Percentiles rank a stretch among this genome's conserved stretches.
phyloP scores from a whole-genome alignment of 1,140 invertebrate genomes.

The Sycophaga agraensis region DNA sequence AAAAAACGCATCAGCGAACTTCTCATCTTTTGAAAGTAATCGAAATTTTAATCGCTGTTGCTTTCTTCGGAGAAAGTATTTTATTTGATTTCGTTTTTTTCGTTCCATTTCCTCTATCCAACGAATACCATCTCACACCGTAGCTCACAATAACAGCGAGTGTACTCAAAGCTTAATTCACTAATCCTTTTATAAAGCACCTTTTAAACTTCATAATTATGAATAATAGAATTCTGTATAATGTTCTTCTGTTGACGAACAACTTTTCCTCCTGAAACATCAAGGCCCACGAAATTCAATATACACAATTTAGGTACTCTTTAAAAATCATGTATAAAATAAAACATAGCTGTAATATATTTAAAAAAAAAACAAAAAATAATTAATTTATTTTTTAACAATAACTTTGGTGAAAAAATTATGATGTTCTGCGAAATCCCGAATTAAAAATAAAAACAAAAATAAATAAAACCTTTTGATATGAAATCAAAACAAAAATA shows the following conservation, averaged over 20 bases:
- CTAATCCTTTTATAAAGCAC: constrained; percentile 1
- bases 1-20: constrained; percentile 5
- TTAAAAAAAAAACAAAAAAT: not conserved
- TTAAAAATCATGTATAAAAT: no score
- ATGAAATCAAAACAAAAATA: not conserved
- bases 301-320: not conserved
- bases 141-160: constrained; percentile 31
- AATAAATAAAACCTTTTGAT: constrained; percentile 13
- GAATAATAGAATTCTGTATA: not conserved
- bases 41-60: not conserved
- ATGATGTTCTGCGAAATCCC: not conserved
- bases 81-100: constrained; percentile 16
- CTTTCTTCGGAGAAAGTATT: not conserved
- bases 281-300: constrained; percentile 1
- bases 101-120: constrained; percentile 22
- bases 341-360: not conserved
- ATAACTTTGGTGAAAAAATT: no score
- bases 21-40: not conserved
- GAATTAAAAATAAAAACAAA: constrained; percentile 10
- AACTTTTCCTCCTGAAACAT: constrained; percentile 47
- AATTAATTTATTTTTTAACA: not conserved
- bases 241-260: constrained; percentile 33
- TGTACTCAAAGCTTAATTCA: constrained; percentile 19
- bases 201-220: not conserved
- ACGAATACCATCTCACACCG: constrained; percentile 19